Evolutionary conservation across 2,888 invertebrate genomes (phyloP), one percentile per base, ranked within the genome.

Genomic region (Rhorus exstirpatorius): DNA sequence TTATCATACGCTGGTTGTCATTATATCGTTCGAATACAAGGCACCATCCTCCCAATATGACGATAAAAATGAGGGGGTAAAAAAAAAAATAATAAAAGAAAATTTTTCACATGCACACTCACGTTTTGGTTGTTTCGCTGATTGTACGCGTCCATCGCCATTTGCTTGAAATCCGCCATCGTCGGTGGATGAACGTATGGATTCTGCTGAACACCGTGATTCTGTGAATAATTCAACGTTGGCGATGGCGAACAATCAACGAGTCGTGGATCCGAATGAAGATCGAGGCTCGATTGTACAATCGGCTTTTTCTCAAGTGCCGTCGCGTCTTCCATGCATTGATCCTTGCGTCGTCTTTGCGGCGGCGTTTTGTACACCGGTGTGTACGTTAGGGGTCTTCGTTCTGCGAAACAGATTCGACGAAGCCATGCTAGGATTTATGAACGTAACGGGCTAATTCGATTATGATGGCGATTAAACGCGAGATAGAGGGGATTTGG

Each of bases 101-200:
- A 26, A 14, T 31, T 21, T 10, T 35, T 6, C 31, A 38, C 26
- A 19, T 21, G 1, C 14, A 86, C 91, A 86, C 91, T 90, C 71
- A 92, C 92, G 76, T 91, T 92, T 83, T 91, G 91, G 80, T 91
- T 89, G 85, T 91, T 92, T 24, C 91, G 89, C 75, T 92, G 92
- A 87, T 92, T 92, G 83, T 91, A 92, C 46, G 91, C 91, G 77
- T 92, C 91, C 89, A 91, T 91, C 63, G 92, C 92, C 90, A 92
- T 92, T 84, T 92, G 92, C 71, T 92, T 92, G 83, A 92, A 92
- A 70, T 92, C 92, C 24, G 91, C 91, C 89, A 92, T 89, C 2
- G 92, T 92, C 38, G 92, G 92, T 76, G 89, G 86, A 75, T 90
- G 87, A 75, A 86, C 87, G 84, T 90, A 91, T 58, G 87, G 78